A percentile compares a stretch with the other conserved stretches of the same genome.
phyloP scores from a whole-genome alignment of 1,140 invertebrate species.

The Laupala kohalensis region DNA sequence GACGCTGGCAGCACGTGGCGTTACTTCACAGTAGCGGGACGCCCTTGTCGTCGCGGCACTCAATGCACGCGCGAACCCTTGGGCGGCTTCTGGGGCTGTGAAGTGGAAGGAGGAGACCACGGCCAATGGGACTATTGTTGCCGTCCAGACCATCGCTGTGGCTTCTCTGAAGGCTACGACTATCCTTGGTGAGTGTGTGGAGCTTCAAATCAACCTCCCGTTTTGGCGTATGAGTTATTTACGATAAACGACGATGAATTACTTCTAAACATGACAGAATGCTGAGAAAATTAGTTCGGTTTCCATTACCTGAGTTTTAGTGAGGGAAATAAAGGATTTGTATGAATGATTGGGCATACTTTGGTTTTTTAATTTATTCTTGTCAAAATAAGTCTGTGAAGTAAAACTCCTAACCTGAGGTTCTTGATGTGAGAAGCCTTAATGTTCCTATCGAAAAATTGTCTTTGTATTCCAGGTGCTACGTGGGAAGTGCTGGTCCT shows the following conservation, averaged over 20 bases:
- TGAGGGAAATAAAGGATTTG: too few relatives aligned
- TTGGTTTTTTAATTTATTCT: too few relatives aligned
- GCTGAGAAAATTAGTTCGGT: too few relatives aligned
- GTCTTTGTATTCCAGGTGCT: slow-evolving; percentile 45
- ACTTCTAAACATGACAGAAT: too few relatives aligned
- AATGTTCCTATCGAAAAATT: not conserved
- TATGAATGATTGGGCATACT: too few relatives aligned
- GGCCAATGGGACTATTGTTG: slow-evolving; percentile 28
- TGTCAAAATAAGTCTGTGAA: too few relatives aligned
- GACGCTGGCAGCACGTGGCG: slow-evolving; percentile 36
- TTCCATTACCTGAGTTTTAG: too few relatives aligned
- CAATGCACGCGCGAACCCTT: slow-evolving; percentile 53
- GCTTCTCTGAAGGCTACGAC: slow-evolving; percentile 60
- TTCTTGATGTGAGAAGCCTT: not conserved
- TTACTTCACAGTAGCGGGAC: slow-evolving; percentile 61
- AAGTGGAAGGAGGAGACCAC: slow-evolving; percentile 51
- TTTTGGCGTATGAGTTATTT: too few relatives aligned
- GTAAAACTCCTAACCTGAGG: too few relatives aligned
- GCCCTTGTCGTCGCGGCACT: slow-evolving; percentile 55
- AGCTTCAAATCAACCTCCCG: too few relatives aligned
- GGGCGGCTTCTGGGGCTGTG: slow-evolving; percentile 63
- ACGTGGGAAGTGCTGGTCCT: slow-evolving; percentile 47
- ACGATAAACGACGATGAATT: too few relatives aligned
- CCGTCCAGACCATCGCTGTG: slow-evolving; percentile 53
- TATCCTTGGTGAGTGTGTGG: slow-evolving; percentile 58